Evolutionary conservation across 2,113 vertebrate genomes (phyloP), one percentile per base, ranked within the genome.

Genomic region (Pomatorhinus ruficollis): DNA sequence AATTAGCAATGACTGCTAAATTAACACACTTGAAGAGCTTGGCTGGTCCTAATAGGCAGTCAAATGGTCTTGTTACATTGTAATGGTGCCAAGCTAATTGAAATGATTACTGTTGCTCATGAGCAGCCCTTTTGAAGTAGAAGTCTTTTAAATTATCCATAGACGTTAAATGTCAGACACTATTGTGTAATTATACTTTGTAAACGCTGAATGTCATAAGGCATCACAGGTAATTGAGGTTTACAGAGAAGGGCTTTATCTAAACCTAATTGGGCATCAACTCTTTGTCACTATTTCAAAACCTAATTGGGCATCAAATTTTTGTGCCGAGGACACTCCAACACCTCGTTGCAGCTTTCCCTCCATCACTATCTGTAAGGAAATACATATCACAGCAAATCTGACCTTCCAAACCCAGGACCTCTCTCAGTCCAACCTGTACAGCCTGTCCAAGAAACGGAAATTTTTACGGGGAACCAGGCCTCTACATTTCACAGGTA

Each of bases 111-210:
- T 98, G 98, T 98, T 98, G 98, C 98, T 98, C 97, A 96, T 95
- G 97, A 98, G 97, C 98, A 98, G 97, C 97, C 97, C 97, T 98
- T 98, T 98, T 98, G 98, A 98, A 98, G 97, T 97, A 97, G 98
- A 98, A 98, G 98, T 98, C 98, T 98, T 98, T 98, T 98, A 98
- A 98, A 98, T 98, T 98, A 98, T 98, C 98, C 97, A 96, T 98
- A 98, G 97, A 98, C 98, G 33, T 98, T 98, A 98, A 98, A 98
- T 98, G 98, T 98, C 98, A 98, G 98, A 98, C 98, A 97, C 98
- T 98, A 98, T 98, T 98, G 98, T 98, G 98, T 98, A 98, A 98
- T 98, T 98, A 98, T 98, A 98, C 98, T 98, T 98, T 98, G 98
- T 98, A 98, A 98, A 98, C 93, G 98, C 97, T 98, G 98, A 98